Evolutionary conservation across 2,797 vertebrate genomes (phyloP).

Genomic region (Eospalax fontanierii): DNA sequence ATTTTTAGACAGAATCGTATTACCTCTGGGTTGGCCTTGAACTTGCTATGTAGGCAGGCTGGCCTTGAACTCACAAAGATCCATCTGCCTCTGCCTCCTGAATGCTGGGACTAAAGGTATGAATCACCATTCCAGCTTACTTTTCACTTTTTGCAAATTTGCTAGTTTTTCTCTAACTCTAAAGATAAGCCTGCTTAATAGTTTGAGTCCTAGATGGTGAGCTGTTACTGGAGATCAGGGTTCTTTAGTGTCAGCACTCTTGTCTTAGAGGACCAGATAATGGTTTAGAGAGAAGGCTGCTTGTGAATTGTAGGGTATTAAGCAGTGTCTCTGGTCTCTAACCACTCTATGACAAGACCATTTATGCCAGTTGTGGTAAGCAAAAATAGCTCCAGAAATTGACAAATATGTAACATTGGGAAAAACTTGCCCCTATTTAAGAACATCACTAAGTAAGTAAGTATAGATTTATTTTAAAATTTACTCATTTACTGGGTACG

Average conservation of each 20-base stretch:
- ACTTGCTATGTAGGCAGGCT: too few species aligned
- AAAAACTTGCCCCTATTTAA: neutral
- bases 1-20: too few species aligned
- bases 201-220: neutral
- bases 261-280: neutral
- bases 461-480: constrained; percentile 45
- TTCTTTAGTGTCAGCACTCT: neutral
- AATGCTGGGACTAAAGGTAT: too few species aligned
- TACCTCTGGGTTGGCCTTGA: too few species aligned
- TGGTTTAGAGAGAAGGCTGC: constrained; percentile 48
- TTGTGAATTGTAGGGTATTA: neutral
- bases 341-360: neutral
- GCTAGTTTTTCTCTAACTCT: constrained; percentile 1
- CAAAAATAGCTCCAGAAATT: constrained; percentile 29
- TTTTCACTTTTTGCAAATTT: constrained; percentile 19
- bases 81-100: too few species aligned
- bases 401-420: neutral
- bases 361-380: neutral
- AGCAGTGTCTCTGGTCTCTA: neutral
- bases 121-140: neutral
- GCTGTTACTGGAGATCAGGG: neutral
- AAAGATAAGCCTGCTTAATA: neutral
- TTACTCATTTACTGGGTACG: neutral
- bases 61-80: too few species aligned
- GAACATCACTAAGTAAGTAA: constrained; percentile 22